Base-by-base conservation (phyloP, 2,888 invertebrate genomes). In the Diplolepis rosae region DNA sequence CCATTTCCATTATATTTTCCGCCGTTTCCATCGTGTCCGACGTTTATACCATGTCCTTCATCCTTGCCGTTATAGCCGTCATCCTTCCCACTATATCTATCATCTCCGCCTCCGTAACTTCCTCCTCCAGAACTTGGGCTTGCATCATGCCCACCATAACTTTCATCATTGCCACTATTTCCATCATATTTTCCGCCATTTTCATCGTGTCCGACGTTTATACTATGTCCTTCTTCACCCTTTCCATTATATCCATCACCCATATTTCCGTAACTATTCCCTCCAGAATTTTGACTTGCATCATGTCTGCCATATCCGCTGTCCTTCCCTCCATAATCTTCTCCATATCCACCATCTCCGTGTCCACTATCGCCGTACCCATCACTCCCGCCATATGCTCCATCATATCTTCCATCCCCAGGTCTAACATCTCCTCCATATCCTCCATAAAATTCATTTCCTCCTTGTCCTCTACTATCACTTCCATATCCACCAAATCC, bases 401-500 rank as follows among this genome's bases (percentile, higher is more conserved):
- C 71, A 68, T 48, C 42, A 56, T 71, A 35, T 51, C 52, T 66
- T 69, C 22, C 61, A 32, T 51, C 56, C 5, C 45, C 56, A 15
- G 35, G 27, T 4, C 56, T 69, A 32, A 69, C 76, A 54, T 67
- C 15, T 32, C 51, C 71, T 18, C 56, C 69, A 45, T 66, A 66
- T 18, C 71, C 39, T 61, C 51, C 68, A 48, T 30, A 54, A 13
- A 51, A 69, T 30, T 50, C 22, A 27, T 67, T 32, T 3, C 61
- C 66, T 27, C 28, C 61, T 27, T 24, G 35, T 6, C 39, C 42
- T 7, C 65, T 68, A 22, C 70, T 24, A 24, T 65, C 66, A 13
- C 1, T 76, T 72, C 68, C 81, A 77, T 11, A 80, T 74, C 61
- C 61, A 6, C 61, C 61, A 39, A 39, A 61, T 35, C n/a, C n/a